These are phyloP conservation scores for Cryptosula pallasiana DNA, from an alignment of 2,888 invertebrate genomes.

Conservation along the genomic window DNA sequence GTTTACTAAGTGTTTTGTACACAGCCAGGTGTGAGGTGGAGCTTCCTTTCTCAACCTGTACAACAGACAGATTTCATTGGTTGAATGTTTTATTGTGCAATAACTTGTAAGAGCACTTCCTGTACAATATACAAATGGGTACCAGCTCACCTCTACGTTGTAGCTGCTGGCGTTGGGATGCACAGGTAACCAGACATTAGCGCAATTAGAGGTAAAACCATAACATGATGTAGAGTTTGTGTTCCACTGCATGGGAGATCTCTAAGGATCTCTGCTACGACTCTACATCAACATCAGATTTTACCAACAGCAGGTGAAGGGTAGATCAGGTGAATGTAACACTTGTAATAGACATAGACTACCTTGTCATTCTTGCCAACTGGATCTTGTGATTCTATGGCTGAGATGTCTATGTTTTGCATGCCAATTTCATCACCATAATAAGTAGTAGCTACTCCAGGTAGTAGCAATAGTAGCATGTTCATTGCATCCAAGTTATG, in stretches of 20 bases:
- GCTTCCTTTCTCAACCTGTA: slow-evolving; percentile 25
- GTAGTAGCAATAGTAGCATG: slow-evolving; percentile 73
- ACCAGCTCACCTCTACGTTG: slow-evolving; percentile 42
- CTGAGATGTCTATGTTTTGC: slow-evolving; percentile 56
- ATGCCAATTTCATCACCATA: slow-evolving; percentile 85
- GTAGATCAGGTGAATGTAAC: too few relatives aligned
- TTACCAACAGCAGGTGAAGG: too few relatives aligned
- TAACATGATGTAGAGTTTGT: slow-evolving; percentile 32
- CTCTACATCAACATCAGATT: neutral
- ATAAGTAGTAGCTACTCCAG: slow-evolving; percentile 79
- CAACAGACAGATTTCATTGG: too few relatives aligned
- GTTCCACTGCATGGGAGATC: slow-evolving; percentile 53
- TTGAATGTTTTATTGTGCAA: too few relatives aligned
- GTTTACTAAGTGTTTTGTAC: slow-evolving; percentile 33
- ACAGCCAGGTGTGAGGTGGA: slow-evolving; percentile 32
- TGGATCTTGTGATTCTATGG: neutral
- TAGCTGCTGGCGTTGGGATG: slow-evolving; percentile 32
- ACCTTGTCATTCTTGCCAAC: neutral
- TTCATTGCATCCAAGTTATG: slow-evolving; percentile 69
- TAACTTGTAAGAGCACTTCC: too few relatives aligned
- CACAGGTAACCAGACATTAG: slow-evolving; percentile 42
- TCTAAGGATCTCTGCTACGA: slow-evolving; percentile 36
- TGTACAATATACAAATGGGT: neutral
- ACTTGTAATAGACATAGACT: too few relatives aligned
- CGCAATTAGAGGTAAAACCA: slow-evolving; percentile 40